phyloP scores from a whole-genome alignment of 2,888 invertebrate species.

The Opisthograptis luteolata region DNA sequence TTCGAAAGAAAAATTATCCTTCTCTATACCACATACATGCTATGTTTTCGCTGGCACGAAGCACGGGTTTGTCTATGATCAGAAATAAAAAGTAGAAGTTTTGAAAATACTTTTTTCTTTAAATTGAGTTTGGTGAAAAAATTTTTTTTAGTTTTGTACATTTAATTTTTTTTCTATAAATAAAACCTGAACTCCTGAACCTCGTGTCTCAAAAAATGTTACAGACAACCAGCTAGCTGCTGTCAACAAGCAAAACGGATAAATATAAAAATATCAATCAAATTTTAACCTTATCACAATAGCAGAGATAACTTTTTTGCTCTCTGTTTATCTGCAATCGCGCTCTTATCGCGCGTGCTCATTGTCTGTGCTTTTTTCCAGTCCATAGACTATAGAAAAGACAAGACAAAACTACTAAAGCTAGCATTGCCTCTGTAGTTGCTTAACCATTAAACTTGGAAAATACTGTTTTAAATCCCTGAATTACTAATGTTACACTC shows the following conservation, averaged over 20 bases:
- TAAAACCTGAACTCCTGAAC: too few species aligned
- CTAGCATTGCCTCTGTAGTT: conserved; percentile 83
- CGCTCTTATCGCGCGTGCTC: conserved; percentile 38
- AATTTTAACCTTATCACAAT: background rate
- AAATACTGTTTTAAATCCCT: conserved; percentile 75
- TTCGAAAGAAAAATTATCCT: too few species aligned
- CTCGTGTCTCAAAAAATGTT: too few species aligned
- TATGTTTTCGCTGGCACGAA: too few species aligned
- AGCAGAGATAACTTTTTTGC: background rate
- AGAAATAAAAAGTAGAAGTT: too few species aligned
- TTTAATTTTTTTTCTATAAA: too few species aligned
- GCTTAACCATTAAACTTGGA: conserved; percentile 81
- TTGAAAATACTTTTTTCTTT: too few species aligned
- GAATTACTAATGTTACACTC: conserved; percentile 82
- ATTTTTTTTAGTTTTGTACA: too few species aligned
- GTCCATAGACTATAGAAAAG: conserved; percentile 73
- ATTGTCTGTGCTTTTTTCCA: conserved; percentile 51
- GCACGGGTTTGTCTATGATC: too few species aligned
- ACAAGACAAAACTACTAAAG: conserved; percentile 77
- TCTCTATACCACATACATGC: too few species aligned
- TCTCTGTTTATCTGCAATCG: conserved; percentile 7
- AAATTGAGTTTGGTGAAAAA: too few species aligned
- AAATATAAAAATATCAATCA: too few species aligned
- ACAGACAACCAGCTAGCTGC: conserved; percentile 16
- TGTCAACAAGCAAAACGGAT: conserved; percentile 8